These are phyloP conservation scores for Anguilla marmorata DNA, from an alignment of 2,797 vertebrate species.

Conservation along the genomic window DNA sequence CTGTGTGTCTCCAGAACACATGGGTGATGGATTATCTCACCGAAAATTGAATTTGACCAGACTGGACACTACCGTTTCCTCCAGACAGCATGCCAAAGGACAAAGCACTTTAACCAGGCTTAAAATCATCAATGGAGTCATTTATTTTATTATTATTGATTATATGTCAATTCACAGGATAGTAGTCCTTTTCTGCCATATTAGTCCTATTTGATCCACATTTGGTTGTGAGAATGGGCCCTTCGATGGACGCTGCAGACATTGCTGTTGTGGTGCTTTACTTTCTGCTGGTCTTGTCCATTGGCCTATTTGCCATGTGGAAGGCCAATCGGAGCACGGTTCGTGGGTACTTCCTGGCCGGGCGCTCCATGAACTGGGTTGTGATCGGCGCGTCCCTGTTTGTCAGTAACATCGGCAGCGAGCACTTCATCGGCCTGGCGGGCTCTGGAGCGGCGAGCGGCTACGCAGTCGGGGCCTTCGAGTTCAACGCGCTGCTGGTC, in stretches of 20 bases:
- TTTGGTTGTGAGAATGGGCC: slow-evolving; percentile 64
- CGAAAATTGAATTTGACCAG: slow-evolving; percentile 60
- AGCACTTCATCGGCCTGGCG: slow-evolving; percentile 86
- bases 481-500: slow-evolving; percentile 82
- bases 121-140: slow-evolving; percentile 9
- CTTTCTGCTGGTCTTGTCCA: slow-evolving; percentile 80
- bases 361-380: slow-evolving; percentile 83
- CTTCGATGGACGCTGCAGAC: slow-evolving; percentile 79
- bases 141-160: background rate
- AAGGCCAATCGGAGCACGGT: slow-evolving; percentile 81
- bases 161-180: background rate
- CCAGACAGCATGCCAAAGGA: slow-evolving; percentile 91
- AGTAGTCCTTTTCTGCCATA: background rate
- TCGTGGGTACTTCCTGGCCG: slow-evolving; percentile 82
- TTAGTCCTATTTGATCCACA: background rate
- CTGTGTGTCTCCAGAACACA: slow-evolving; percentile 81
- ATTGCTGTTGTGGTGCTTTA: slow-evolving; percentile 82
- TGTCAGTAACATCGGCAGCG: slow-evolving; percentile 87
- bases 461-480: slow-evolving; percentile 82
- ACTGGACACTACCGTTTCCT: slow-evolving; percentile 71
- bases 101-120: slow-evolving; percentile 58
- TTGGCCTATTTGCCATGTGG: slow-evolving; percentile 86
- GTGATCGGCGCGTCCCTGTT: slow-evolving; percentile 82
- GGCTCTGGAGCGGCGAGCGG: slow-evolving; percentile 83
- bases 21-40: slow-evolving; percentile 80